These are phyloP conservation scores for Oophaga pumilio DNA, from an alignment of 2,113 vertebrate genomes.

Conservation along the genomic window DNA sequence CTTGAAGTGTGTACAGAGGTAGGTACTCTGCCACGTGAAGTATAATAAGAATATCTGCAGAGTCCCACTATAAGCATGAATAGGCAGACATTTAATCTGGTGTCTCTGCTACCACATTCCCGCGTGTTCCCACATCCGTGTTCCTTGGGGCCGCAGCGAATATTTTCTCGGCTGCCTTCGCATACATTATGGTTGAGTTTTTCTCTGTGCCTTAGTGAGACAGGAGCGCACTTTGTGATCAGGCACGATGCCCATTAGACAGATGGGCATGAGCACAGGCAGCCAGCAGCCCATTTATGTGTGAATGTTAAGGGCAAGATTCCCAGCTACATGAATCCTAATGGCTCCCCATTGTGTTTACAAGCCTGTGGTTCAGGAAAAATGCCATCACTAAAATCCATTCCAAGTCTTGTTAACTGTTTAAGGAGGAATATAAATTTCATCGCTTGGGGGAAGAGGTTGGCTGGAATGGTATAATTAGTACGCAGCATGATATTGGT, in stretches of 20 bases:
- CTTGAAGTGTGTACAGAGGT: too few relatives aligned
- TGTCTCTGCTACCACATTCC: not conserved
- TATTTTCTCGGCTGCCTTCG: slow-evolving; percentile 27
- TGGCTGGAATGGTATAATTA: not conserved
- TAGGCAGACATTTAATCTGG: not conserved
- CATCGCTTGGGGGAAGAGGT: slow-evolving; percentile 38
- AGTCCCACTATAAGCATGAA: not conserved
- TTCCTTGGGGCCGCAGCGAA: not conserved
- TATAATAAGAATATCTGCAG: not conserved
- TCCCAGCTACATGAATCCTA: slow-evolving; percentile 58
- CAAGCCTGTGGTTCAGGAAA: slow-evolving; percentile 58
- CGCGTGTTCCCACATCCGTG: not conserved
- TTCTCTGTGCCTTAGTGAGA: slow-evolving; percentile 41
- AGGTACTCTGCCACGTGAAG: not conserved
- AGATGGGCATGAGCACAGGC: slow-evolving; percentile 53
- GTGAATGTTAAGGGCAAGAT: slow-evolving; percentile 58
- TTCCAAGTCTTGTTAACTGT: slow-evolving; percentile 57
- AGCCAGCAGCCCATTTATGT: slow-evolving; percentile 57
- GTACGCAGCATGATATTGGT: not conserved
- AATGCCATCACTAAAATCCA: slow-evolving; percentile 56
- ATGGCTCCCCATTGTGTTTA: slow-evolving; percentile 58
- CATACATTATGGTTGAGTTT: slow-evolving; percentile 33
- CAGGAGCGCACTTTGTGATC: slow-evolving; percentile 42
- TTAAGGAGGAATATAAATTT: slow-evolving; percentile 53
- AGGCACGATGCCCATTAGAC: slow-evolving; percentile 56